Percentiles rank a stretch among this genome's conserved stretches.
Evolutionary conservation across 1,140 invertebrate species (phyloP).

Genomic region (Hormaphis cornu): DNA sequence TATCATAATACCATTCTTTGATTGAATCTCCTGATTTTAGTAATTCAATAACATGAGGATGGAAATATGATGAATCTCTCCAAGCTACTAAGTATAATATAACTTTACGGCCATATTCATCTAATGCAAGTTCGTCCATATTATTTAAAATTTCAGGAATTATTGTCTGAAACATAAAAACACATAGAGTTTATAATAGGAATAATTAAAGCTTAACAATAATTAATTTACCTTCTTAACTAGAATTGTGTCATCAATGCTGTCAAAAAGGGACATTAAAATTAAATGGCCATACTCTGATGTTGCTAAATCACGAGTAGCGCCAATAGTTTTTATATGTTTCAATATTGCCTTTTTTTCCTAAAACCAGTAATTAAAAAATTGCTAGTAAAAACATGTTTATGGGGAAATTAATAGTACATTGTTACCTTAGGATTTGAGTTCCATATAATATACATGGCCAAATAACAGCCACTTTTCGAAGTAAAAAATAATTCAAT

Average conservation of each 20-base stretch:
- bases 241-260: constrained; percentile 86
- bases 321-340: constrained; percentile 61
- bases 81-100: constrained; percentile 76
- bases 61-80: constrained; percentile 62
- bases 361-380: constrained; percentile 33
- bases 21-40: constrained; percentile 61
- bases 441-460: constrained; percentile 18
- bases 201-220: neutral
- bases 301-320: constrained; percentile 64
- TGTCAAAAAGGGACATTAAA: constrained; percentile 73
- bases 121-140: constrained; percentile 57
- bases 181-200: neutral
- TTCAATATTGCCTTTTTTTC: constrained; percentile 58
- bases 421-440: constrained; percentile 1
- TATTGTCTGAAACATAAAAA: constrained; percentile 43
- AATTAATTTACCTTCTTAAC: constrained; percentile 59
- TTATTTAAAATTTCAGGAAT: constrained; percentile 63
- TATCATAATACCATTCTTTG: constrained; percentile 21
- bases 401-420: neutral
- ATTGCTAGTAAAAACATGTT: neutral
- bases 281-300: constrained; percentile 81
- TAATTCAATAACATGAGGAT: constrained; percentile 58
- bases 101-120: constrained; percentile 63
- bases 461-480: constrained; percentile 16
- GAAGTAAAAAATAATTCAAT: constrained; percentile 23